Percentiles rank a stretch among this genome's conserved stretches.
Conservation (phyloP, 2,888 invertebrate species). For the Salticus scenicus region DNA sequence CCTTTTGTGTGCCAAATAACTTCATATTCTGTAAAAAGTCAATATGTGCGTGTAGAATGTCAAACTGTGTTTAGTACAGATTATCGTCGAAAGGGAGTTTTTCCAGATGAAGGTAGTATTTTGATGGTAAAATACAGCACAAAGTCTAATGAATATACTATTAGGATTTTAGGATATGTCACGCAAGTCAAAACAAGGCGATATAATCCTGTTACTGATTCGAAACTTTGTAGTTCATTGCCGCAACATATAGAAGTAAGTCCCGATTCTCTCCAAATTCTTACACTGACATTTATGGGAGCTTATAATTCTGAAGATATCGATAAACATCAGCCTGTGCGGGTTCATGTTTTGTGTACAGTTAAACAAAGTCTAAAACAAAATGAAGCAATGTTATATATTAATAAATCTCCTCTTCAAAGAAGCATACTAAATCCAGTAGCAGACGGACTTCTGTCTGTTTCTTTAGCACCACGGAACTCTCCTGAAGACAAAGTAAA, state of each 20-base stretch:
- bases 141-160: constrained; percentile 31
- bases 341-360: constrained; percentile 46
- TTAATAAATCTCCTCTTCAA: constrained; percentile 29
- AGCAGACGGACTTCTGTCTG: constrained; percentile 15
- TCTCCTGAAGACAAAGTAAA: not conserved
- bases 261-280: constrained; percentile 24
- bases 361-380: constrained; percentile 49
- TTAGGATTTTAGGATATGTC: constrained; percentile 56
- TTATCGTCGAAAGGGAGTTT: constrained; percentile 20
- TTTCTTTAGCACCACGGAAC: constrained; percentile 10
- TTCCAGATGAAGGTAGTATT: constrained; percentile 55
- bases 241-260: not conserved
- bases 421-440: constrained; percentile 51
- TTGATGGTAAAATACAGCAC: constrained; percentile 51
- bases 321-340: constrained; percentile 32
- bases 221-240: not conserved
- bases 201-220: constrained; percentile 12
- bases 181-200: constrained; percentile 23
- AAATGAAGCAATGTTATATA: constrained; percentile 46
- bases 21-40: constrained; percentile 20
- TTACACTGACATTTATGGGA: constrained; percentile 36
- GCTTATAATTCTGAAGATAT: constrained; percentile 48
- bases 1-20: constrained; percentile 40
- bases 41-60: constrained; percentile 43
- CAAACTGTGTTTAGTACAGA: constrained; percentile 33